A percentile compares a stretch with the other conserved stretches of the same genome.
Evolutionary conservation across 2,888 invertebrate species (phyloP).

Genomic region (Ferrisia virgata): DNA sequence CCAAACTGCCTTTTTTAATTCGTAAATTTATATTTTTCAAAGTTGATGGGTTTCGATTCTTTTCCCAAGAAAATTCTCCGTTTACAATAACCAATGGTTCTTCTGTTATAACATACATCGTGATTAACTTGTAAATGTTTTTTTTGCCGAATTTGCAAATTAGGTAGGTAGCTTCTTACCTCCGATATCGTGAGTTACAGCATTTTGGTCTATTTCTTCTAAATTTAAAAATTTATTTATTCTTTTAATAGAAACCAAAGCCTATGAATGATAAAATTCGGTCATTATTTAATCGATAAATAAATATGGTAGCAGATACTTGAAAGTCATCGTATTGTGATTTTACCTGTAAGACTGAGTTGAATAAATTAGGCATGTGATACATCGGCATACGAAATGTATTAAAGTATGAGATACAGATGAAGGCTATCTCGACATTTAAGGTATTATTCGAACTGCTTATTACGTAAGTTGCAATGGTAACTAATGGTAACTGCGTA

Average conservation of each 20-base stretch:
- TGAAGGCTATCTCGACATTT: constrained; percentile 88
- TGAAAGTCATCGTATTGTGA: no score
- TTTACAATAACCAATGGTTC: constrained; percentile 80
- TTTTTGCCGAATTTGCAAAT: neutral
- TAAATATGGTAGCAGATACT: no score
- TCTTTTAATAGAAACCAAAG: constrained; percentile 58
- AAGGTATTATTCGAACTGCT: constrained; percentile 77
- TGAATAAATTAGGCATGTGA: constrained; percentile 93
- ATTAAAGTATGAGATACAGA: constrained; percentile 94
- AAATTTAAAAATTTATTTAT: constrained; percentile 59
- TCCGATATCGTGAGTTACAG: constrained; percentile 53
- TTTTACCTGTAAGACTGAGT: constrained; percentile 82
- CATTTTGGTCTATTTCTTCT: constrained; percentile 57
- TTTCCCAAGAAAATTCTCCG: constrained; percentile 85
- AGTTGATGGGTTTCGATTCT: constrained; percentile 58
- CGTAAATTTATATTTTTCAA: constrained; percentile 73
- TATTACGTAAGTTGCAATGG: constrained; percentile 85
- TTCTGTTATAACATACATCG: constrained; percentile 57
- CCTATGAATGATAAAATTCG: constrained; percentile 51
- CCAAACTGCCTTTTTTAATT: constrained; percentile 65
- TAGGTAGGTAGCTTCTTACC: constrained; percentile 50
- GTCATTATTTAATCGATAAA: neutral
- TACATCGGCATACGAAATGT: constrained; percentile 93
- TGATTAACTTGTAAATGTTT: neutral
- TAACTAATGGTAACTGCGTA: constrained; percentile 62